Percentiles rank a stretch among this genome's conserved stretches.
These are phyloP conservation scores for Melolontha melolontha DNA, from an alignment of 2,888 invertebrate genomes.

Conservation along the genomic window DNA sequence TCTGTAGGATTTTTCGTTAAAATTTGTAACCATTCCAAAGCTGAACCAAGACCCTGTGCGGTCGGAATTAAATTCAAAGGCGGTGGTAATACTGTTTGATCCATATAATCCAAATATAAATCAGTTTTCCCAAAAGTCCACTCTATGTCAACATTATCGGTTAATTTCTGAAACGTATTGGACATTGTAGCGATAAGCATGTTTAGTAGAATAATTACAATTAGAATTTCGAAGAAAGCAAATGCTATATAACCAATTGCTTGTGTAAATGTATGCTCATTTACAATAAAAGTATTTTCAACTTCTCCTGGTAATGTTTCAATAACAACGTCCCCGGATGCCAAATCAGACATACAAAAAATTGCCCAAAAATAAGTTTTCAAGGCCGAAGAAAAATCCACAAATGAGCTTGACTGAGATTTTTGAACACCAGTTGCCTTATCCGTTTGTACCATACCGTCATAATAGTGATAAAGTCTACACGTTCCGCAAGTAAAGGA, in stretches of 20 bases:
- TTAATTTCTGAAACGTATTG: slow-evolving; percentile 78
- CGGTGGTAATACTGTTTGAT: slow-evolving; percentile 76
- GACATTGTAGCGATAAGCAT: slow-evolving; percentile 87
- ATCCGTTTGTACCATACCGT: slow-evolving; percentile 72
- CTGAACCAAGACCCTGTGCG: slow-evolving; percentile 65
- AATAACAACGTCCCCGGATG: slow-evolving; percentile 75
- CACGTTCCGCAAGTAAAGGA: slow-evolving; percentile 74
- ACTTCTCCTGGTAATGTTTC: slow-evolving; percentile 69
- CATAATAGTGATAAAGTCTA: slow-evolving; percentile 75
- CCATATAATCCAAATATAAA: slow-evolving; percentile 80
- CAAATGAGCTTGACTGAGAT: slow-evolving; percentile 69
- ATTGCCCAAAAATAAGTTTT: slow-evolving; percentile 79
- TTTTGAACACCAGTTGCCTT: slow-evolving; percentile 71
- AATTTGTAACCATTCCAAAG: slow-evolving; percentile 67
- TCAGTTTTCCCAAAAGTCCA: slow-evolving; percentile 83
- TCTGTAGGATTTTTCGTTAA: slow-evolving; percentile 60
- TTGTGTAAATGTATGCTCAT: slow-evolving; percentile 73
- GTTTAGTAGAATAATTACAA: slow-evolving; percentile 79
- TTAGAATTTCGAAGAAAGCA: slow-evolving; percentile 77
- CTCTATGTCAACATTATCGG: slow-evolving; percentile 76
- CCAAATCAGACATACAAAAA: slow-evolving; percentile 75
- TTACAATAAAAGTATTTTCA: slow-evolving; percentile 66
- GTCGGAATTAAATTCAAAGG: slow-evolving; percentile 80
- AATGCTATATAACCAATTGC: slow-evolving; percentile 77
- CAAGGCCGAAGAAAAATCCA: slow-evolving; percentile 70